Evolutionary conservation across 2,888 invertebrate genomes (phyloP).

Genomic region (Dasysyrphus tricinctus): DNA sequence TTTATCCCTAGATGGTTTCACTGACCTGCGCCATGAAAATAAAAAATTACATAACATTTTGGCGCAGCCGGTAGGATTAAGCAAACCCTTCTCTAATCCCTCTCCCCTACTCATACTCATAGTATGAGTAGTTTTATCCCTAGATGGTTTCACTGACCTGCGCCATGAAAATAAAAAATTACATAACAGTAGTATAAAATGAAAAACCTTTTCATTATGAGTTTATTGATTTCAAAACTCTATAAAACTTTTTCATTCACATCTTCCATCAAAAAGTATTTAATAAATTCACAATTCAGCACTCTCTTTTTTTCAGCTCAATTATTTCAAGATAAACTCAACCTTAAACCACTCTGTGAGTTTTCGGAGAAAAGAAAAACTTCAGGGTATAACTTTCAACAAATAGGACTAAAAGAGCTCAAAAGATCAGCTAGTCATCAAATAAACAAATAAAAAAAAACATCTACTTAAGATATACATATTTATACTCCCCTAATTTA

Average conservation of each 20-base stretch:
- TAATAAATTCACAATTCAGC: slow-evolving; percentile 25
- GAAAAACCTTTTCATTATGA: too few species aligned
- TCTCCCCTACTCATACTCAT: too few species aligned
- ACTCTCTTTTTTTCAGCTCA: slow-evolving; percentile 17
- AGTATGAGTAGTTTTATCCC: too few species aligned
- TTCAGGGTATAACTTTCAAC: slow-evolving; percentile 12
- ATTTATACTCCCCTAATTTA: slow-evolving; percentile 4
- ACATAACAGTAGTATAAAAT: too few species aligned
- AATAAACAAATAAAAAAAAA: slow-evolving; percentile 1
- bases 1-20: too few species aligned
- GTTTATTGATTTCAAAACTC: background rate
- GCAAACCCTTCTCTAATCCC: too few species aligned
- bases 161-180: too few species aligned
- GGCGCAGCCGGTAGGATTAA: too few species aligned
- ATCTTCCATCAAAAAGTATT: background rate
- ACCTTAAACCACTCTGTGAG: background rate
- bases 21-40: too few species aligned
- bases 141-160: too few species aligned
- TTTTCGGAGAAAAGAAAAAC: background rate
- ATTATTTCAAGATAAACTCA: slow-evolving; percentile 8
- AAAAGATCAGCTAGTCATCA: slow-evolving; percentile 35
- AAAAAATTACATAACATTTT: too few species aligned
- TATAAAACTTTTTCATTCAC: background rate
- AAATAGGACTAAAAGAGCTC: slow-evolving; percentile 31
- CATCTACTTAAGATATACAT: background rate